Conservation (phyloP, 1,140 invertebrate species). For the Pachypsylla venusta region DNA sequence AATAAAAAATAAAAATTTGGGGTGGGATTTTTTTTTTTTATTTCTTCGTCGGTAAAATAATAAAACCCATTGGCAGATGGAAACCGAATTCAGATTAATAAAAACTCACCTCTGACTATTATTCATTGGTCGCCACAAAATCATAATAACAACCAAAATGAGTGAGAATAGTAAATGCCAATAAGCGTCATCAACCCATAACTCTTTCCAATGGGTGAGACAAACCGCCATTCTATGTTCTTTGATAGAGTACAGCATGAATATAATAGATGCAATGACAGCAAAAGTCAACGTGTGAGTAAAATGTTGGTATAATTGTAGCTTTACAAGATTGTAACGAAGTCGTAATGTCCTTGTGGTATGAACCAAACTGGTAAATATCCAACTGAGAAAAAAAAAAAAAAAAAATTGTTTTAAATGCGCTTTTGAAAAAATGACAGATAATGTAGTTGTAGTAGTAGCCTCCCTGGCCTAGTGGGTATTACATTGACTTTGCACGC, state of each 20-base stretch:
- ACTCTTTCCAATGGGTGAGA: constrained; percentile 38
- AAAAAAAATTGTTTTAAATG: constrained; percentile 23
- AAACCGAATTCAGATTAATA: too few species aligned
- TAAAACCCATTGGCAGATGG: too few species aligned
- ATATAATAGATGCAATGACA: constrained; percentile 71
- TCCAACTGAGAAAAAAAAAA: constrained; percentile 37
- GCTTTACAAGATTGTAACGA: constrained; percentile 70
- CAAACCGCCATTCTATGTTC: constrained; percentile 52
- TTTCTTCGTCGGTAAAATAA: too few species aligned
- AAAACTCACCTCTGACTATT: constrained; percentile 63
- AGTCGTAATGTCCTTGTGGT: constrained; percentile 76
- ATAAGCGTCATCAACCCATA: constrained; percentile 85
- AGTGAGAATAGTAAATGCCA: constrained; percentile 86
- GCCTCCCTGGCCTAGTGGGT: too few species aligned
- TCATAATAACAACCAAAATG: constrained; percentile 79
- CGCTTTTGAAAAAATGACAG: too few species aligned
- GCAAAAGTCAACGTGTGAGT: constrained; percentile 84
- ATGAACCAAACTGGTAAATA: constrained; percentile 73
- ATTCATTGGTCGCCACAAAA: constrained; percentile 83
- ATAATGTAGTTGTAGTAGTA: too few species aligned
- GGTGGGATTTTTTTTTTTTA: too few species aligned
- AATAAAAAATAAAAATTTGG: constrained; percentile 7
- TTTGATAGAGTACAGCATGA: constrained; percentile 84
- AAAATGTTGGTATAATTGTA: constrained; percentile 81
- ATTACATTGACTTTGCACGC: too few species aligned